Percentiles rank a stretch among this genome's conserved stretches.
These are phyloP conservation scores for Callorhinus ursinus DNA, from an alignment of 2,113 vertebrate species.

Conservation along the genomic window DNA sequence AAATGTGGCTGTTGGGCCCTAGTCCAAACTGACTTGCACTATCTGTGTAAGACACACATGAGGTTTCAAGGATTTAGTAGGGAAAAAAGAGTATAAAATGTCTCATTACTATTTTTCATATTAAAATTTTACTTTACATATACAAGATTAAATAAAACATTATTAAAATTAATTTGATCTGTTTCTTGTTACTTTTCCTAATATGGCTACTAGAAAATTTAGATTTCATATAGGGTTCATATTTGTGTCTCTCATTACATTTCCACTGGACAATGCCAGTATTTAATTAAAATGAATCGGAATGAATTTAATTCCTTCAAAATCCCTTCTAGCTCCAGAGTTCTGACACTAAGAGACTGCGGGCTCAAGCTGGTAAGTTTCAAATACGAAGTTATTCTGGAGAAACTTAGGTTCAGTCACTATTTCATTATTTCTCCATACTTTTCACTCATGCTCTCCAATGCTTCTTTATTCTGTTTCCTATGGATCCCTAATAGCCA, in stretches of 20 bases:
- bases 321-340: background rate
- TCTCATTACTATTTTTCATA: background rate
- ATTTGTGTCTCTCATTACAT: background rate
- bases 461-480: background rate
- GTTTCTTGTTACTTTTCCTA: conserved; percentile 25
- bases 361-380: background rate
- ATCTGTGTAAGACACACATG: background rate
- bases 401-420: background rate
- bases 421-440: background rate
- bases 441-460: background rate
- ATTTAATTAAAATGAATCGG: background rate
- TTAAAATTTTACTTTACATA: background rate
- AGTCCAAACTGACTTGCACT: background rate
- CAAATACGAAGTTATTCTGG: background rate
- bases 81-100: background rate
- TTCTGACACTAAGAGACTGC: background rate
- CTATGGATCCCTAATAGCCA: background rate
- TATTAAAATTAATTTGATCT: background rate
- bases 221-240: background rate
- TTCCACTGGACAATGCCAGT: background rate
- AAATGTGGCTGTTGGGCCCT: background rate
- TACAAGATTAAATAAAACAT: background rate
- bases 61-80: background rate
- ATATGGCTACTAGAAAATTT: background rate
- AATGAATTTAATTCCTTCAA: background rate